Conservation (phyloP, 2,888 invertebrate genomes). For the Papilio elwesi region DNA sequence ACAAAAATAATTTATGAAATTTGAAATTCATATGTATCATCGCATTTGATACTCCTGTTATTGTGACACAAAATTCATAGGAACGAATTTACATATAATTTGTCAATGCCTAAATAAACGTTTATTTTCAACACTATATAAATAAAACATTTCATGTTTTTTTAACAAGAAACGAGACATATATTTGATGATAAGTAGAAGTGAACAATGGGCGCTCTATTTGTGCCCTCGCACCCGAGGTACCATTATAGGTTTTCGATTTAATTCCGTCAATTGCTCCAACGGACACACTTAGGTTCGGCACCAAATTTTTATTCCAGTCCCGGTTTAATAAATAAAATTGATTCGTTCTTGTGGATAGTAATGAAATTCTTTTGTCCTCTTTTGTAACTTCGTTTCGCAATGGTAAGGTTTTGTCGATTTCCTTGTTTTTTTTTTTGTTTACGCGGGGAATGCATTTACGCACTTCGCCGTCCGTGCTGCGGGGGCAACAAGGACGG, state of each 20-base stretch:
- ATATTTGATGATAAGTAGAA: background rate
- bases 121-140: no score
- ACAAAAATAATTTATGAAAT: no score
- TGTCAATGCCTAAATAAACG: no score
- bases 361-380: slow-evolving; percentile 21
- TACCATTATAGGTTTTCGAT: slow-evolving; percentile 14
- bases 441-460: no score
- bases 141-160: no score
- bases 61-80: no score
- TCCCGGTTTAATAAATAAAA: slow-evolving; percentile 14
- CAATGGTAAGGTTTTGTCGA: background rate
- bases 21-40: no score
- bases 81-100: no score
- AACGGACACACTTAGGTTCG: background rate
- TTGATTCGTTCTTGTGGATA: background rate
- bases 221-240: background rate
- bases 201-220: background rate
- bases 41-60: no score
- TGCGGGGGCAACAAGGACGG: no score
- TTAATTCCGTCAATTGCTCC: slow-evolving; percentile 15
- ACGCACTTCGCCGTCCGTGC: no score
- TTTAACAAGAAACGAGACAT: background rate
- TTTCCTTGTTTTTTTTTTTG: background rate
- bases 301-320: slow-evolving; percentile 18
- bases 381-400: background rate